These are phyloP conservation scores for Ferrisia virgata DNA, from an alignment of 2,888 invertebrate species.

Conservation along the genomic window DNA sequence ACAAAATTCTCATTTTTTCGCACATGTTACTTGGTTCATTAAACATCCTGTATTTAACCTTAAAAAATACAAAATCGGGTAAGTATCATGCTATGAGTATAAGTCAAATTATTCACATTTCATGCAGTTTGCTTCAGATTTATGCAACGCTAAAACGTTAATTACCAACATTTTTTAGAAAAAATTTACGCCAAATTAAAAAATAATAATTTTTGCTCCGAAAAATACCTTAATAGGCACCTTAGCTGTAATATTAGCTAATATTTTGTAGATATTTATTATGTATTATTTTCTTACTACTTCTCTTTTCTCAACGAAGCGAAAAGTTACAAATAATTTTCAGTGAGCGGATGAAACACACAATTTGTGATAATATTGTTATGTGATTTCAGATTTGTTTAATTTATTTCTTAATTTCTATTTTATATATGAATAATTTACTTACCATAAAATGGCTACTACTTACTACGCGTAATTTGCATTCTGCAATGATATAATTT, in stretches of 20 bases:
- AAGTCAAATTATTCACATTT: too few species aligned
- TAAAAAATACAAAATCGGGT: too few species aligned
- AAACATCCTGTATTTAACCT: too few species aligned
- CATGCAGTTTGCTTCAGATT: too few species aligned
- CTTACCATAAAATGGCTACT: slow-evolving; percentile 9
- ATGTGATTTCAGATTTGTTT: slow-evolving; percentile 38
- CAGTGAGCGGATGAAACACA: slow-evolving; percentile 10
- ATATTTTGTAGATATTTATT: neutral
- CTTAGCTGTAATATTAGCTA: neutral
- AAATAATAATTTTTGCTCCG: neutral
- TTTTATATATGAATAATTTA: too few species aligned
- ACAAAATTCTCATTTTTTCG: too few species aligned
- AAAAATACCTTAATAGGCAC: neutral
- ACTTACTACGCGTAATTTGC: neutral
- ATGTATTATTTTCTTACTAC: neutral
- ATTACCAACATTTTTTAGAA: too few species aligned
- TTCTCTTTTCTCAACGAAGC: neutral
- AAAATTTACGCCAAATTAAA: too few species aligned
- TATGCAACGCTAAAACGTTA: too few species aligned
- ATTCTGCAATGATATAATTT: neutral
- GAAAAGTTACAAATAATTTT: slow-evolving; percentile 17
- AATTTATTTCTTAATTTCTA: slow-evolving; percentile 23
- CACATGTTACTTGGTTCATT: too few species aligned
- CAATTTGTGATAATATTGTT: slow-evolving; percentile 40
- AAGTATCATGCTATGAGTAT: too few species aligned